Base-by-base conservation (phyloP, 2,797 vertebrate genomes). In the Gorsachius magnificus region DNA sequence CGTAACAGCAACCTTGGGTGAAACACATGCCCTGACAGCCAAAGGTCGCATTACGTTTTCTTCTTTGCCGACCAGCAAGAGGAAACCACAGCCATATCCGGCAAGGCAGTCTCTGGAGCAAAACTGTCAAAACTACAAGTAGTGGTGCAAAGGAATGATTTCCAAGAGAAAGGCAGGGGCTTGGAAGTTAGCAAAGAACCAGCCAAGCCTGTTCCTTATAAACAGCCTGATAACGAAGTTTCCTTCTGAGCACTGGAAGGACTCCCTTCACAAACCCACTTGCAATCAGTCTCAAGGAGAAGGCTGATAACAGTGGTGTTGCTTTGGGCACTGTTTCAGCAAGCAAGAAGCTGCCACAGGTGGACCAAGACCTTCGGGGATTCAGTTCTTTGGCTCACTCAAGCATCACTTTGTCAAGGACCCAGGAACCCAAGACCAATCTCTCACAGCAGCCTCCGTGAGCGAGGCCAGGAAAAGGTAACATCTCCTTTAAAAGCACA, bases 291-390 rank as follows among this genome's bases (percentile, higher is more conserved):
- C 72, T 75, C 45, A 35, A 79, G 71, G 43, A 92, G 61, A 81
- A 80, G 50, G 43, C 83, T 77, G 85, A 5, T 90, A 94, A 84
- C 56, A 74, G 87, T 18, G 74, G 77, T 48, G 28, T 89, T 93
- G 80, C 88, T 94, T n/a, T 84, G 86, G 94, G 91, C 77, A 88
- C 75, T 81, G 83, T 25, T 38, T 92, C 93, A 93, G 92, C 90
- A 92, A 89, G 82, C 63, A 68, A 66, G 79, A 65, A 83, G 79
- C 75, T 86, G 69, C 54, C 74, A 83, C 64, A 78, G 76, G 36
- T 78, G 76, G 89, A 93, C 79, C 79, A 91, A 87, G 71, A 92
- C 78, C 65, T 94, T 70, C 45, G 65, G 41, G 58, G 83, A 79
- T 82, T 58, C 56, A 50, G 71, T 58, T 91, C 78, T 89, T 80